Evolutionary conservation across 2,888 invertebrate genomes (phyloP).

Genomic region (Amphiduros pacificus): DNA sequence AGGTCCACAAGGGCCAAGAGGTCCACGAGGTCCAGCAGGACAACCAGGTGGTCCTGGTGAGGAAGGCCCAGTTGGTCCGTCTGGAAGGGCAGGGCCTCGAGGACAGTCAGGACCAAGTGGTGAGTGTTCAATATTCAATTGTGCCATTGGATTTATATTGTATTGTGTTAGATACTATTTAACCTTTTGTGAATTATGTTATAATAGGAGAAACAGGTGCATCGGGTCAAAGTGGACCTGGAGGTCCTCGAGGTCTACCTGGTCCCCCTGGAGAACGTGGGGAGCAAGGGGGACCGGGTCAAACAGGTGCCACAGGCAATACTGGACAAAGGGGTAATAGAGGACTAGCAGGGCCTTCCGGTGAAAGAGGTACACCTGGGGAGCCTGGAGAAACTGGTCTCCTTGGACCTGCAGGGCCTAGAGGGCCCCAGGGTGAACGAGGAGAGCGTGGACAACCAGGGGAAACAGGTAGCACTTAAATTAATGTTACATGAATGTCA

Average conservation of each 20-base stretch:
- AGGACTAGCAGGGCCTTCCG: constrained; percentile 9
- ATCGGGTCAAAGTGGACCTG: too few relatives aligned
- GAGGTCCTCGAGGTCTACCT: too few relatives aligned
- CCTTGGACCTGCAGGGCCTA: neutral
- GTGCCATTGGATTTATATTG: too few relatives aligned
- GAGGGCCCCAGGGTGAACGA: neutral
- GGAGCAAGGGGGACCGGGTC: neutral
- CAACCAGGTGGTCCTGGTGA: constrained; percentile 13
- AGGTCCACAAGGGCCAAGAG: constrained; percentile 6
- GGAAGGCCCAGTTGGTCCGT: neutral
- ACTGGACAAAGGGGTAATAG: neutral
- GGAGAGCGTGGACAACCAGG: constrained; percentile 1
- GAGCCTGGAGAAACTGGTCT: neutral
- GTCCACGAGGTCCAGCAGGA: constrained; percentile 20
- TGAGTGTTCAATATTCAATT: too few relatives aligned
- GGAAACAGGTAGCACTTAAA: neutral
- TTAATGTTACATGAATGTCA: too few relatives aligned
- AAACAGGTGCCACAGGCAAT: neutral
- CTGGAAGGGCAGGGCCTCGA: neutral
- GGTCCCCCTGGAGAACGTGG: constrained; percentile 58
- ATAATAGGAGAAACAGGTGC: too few relatives aligned
- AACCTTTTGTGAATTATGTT: too few relatives aligned
- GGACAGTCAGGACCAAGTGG: neutral
- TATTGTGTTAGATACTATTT: too few relatives aligned
- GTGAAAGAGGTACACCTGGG: constrained; percentile 11